phyloP scores from a whole-genome alignment of 1,140 invertebrate species.

The Uloborus diversus region DNA sequence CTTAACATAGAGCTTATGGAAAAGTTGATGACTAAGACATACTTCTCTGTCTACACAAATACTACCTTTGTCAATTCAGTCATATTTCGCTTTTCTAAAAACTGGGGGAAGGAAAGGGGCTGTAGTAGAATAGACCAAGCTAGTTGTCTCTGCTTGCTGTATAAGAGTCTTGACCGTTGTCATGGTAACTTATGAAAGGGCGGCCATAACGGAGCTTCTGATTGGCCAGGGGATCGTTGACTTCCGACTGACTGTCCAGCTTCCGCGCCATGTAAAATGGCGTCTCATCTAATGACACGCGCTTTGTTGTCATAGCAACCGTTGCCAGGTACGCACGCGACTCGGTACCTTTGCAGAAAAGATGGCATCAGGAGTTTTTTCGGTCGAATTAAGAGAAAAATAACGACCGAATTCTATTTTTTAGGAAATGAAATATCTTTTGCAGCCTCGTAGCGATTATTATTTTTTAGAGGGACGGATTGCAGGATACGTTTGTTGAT shows the following conservation, averaged over 20 bases:
- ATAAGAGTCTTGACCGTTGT: constrained; percentile 45
- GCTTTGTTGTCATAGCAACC: constrained; percentile 28
- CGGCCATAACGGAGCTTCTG: constrained; percentile 33
- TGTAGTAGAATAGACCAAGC: not conserved
- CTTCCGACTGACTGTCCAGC: constrained; percentile 54
- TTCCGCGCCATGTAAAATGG: constrained; percentile 29
- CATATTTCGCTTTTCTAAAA: no score
- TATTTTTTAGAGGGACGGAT: no score
- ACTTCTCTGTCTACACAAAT: not conserved
- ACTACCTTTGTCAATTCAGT: not conserved
- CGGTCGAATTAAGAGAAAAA: not conserved
- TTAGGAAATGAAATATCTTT: no score
- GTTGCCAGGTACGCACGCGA: constrained; percentile 48
- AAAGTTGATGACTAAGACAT: not conserved
- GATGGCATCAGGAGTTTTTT: constrained; percentile 15
- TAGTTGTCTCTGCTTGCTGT: not conserved
- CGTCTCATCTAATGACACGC: constrained; percentile 54
- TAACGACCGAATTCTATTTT: no score
- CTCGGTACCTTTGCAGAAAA: not conserved
- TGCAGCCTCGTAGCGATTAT: no score
- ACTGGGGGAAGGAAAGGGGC: not conserved
- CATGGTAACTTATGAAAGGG: constrained; percentile 14
- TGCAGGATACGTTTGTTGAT: no score
- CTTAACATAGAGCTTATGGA: no score
- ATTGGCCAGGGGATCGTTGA: constrained; percentile 50